These are phyloP conservation scores for Puma concolor DNA, from an alignment of 2,113 vertebrate species.

Conservation along the genomic window DNA sequence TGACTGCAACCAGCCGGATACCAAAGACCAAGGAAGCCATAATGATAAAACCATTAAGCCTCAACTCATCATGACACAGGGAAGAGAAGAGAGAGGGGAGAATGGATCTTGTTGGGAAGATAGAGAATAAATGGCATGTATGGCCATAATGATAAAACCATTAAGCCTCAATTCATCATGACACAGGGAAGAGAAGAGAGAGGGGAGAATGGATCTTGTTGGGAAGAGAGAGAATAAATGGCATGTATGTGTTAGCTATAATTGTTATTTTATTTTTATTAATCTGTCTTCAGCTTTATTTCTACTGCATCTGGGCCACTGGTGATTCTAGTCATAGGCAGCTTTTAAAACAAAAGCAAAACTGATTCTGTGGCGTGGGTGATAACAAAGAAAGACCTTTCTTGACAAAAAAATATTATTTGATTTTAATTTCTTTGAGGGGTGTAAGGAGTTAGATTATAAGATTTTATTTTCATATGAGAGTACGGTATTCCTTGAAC, in stretches of 20 bases:
- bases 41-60: not conserved
- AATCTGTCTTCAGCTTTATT: not conserved
- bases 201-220: not conserved
- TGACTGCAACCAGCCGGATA: not conserved
- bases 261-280: not conserved
- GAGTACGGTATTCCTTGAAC: not conserved
- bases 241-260: not conserved
- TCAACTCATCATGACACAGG: not conserved
- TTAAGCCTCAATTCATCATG: not conserved
- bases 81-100: not conserved
- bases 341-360: not conserved
- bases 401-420: not conserved
- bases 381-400: not conserved
- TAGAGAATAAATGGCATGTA: not conserved
- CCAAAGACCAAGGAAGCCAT: not conserved
- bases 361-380: not conserved
- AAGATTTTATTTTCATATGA: not conserved
- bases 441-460: not conserved
- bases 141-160: not conserved
- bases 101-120: not conserved
- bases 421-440: not conserved
- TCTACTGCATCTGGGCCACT: not conserved
- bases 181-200: not conserved
- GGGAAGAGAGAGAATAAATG: not conserved
- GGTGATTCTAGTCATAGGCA: not conserved